Evolutionary conservation across 2,888 invertebrate species (phyloP).

Genomic region (Nycteola revayana): DNA sequence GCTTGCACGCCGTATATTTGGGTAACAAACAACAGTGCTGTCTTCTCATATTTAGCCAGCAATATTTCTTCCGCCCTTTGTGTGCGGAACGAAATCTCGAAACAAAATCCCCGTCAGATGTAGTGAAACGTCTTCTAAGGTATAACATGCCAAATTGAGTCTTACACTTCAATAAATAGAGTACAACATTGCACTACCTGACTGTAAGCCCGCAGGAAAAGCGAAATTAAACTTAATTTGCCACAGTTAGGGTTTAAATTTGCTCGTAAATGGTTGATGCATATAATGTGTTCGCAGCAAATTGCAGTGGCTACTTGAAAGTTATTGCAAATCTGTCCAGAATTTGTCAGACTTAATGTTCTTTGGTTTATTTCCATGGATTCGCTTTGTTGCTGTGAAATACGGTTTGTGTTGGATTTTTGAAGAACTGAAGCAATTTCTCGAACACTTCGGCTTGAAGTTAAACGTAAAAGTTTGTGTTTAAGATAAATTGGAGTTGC

Average conservation of each 20-base stretch:
- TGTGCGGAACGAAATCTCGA: slow-evolving; percentile 43
- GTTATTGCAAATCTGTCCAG: slow-evolving; percentile 24
- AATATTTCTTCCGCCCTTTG: slow-evolving; percentile 55
- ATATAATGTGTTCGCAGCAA: slow-evolving; percentile 20
- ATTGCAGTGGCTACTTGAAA: slow-evolving; percentile 32
- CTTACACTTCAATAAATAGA: slow-evolving; percentile 8
- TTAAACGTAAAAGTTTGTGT: no score
- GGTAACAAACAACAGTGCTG: slow-evolving; percentile 46
- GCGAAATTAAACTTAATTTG: slow-evolving; percentile 7
- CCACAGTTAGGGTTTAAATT: neutral
- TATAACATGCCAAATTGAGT: slow-evolving; percentile 23
- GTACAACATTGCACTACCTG: neutral
- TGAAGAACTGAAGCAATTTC: no score
- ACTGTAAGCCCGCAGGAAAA: neutral
- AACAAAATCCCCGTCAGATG: slow-evolving; percentile 43
- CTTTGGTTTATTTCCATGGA: slow-evolving; percentile 12
- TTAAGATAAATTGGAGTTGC: no score
- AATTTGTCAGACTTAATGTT: slow-evolving; percentile 24
- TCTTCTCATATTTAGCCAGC: slow-evolving; percentile 49
- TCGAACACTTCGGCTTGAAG: no score
- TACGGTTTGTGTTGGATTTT: no score
- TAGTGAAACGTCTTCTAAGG: slow-evolving; percentile 29
- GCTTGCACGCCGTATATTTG: slow-evolving; percentile 39
- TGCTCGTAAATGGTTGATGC: neutral
- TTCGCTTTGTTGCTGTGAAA: neutral